Percentiles rank a stretch among this genome's conserved stretches.
These are phyloP conservation scores for Maniola jurtina DNA, from an alignment of 1,140 invertebrate genomes.

Conservation along the genomic window DNA sequence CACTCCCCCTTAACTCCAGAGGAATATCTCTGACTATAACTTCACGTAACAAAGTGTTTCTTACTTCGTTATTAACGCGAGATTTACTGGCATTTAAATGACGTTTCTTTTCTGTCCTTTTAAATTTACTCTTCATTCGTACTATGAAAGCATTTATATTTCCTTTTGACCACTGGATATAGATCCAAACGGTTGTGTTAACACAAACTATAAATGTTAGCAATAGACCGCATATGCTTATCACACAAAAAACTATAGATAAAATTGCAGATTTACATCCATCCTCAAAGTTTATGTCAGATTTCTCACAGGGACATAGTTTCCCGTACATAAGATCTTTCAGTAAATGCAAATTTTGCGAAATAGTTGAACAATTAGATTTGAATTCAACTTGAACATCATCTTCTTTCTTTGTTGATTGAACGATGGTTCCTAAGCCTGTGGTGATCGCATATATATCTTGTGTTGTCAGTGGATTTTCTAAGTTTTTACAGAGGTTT, in stretches of 20 bases:
- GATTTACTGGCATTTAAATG: constrained; percentile 5
- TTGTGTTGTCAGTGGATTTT: constrained; percentile 42
- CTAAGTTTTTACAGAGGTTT: constrained; percentile 59
- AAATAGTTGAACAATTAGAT: constrained; percentile 62
- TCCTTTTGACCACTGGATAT: constrained; percentile 34
- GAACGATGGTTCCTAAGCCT: constrained; percentile 44
- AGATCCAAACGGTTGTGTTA: constrained; percentile 35
- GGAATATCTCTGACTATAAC: constrained; percentile 60
- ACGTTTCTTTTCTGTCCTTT: constrained; percentile 27
- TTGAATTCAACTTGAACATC: constrained; percentile 37
- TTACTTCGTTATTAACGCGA: constrained; percentile 37
- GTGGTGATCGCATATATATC: constrained; percentile 57
- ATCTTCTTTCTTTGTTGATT: constrained; percentile 23
- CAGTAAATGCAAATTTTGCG: constrained; percentile 56
- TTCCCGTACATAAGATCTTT: constrained; percentile 57
- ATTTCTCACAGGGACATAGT: constrained; percentile 36
- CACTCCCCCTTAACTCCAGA: constrained; percentile 52
- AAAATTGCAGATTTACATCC: constrained; percentile 42
- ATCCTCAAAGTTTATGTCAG: constrained; percentile 36
- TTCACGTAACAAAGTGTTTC: constrained; percentile 51
- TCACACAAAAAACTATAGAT: constrained; percentile 42
- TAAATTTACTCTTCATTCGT: constrained; percentile 22
- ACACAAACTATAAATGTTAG: constrained; percentile 44
- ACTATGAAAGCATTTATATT: constrained; percentile 21
- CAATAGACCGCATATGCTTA: constrained; percentile 37